Percentiles rank a stretch among this genome's conserved stretches.
Evolutionary conservation across 2,797 vertebrate genomes (phyloP).

Genomic region (Hypotaenidia philippensis): DNA sequence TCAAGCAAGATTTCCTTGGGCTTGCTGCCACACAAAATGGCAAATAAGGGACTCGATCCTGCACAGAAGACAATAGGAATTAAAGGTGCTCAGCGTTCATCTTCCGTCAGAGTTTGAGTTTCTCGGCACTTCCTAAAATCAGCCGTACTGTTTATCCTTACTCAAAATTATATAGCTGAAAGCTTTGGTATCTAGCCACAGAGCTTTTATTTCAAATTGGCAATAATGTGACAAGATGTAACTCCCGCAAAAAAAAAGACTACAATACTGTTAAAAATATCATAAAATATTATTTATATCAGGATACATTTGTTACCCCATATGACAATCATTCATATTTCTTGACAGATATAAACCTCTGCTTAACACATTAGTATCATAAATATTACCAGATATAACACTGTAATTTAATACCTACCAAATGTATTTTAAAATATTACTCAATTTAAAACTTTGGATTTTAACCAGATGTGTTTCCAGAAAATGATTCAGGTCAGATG

Average conservation of each 20-base stretch:
- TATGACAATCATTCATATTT: conserved; percentile 72
- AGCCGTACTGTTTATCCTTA: neutral
- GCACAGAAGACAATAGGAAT: conserved; percentile 19
- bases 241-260: conserved; percentile 24
- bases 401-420: conserved; percentile 78
- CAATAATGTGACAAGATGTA: conserved; percentile 57
- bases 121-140: conserved; percentile 37
- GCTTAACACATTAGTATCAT: conserved; percentile 77
- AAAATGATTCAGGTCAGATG: conserved; percentile 79
- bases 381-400: conserved; percentile 79
- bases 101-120: conserved; percentile 5
- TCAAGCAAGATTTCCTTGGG: conserved; percentile 60
- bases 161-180: conserved; percentile 14
- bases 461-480: conserved; percentile 82
- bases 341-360: conserved; percentile 73
- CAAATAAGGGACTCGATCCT: conserved; percentile 56
- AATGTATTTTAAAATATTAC: conserved; percentile 81
- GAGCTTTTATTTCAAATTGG: conserved; percentile 57
- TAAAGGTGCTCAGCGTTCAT: neutral
- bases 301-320: conserved; percentile 64
- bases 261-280: conserved; percentile 59
- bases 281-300: conserved; percentile 69
- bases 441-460: conserved; percentile 80
- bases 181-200: conserved; percentile 38
- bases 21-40: conserved; percentile 65